These are phyloP conservation scores for Brachyopa scutellaris DNA, from an alignment of 2,888 invertebrate genomes.

Conservation along the genomic window DNA sequence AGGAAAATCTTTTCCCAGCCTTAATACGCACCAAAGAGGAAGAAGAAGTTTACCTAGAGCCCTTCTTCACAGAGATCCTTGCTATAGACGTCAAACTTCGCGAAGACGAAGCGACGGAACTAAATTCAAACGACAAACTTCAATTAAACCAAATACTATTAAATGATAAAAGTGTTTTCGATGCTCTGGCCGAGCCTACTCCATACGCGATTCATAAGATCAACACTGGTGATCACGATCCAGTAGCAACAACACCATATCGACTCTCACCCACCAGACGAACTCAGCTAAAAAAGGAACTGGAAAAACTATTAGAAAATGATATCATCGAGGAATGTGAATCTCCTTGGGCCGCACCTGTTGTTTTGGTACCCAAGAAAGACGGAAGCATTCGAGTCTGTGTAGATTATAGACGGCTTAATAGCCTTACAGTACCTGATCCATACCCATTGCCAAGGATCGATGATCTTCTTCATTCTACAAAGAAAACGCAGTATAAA, in stretches of 20 bases:
- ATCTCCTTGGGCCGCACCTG: conserved; percentile 42
- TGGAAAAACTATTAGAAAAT: conserved; percentile 74
- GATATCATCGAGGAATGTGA: conserved; percentile 66
- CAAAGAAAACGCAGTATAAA: conserved; percentile 21
- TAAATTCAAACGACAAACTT: neutral
- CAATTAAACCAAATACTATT: neutral
- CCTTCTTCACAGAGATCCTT: neutral
- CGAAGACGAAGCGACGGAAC: neutral
- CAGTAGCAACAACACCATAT: conserved; percentile 77
- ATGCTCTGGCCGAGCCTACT: neutral
- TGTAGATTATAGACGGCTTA: conserved; percentile 75
- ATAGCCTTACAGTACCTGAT: conserved; percentile 74
- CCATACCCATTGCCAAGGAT: conserved; percentile 78
- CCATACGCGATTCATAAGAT: conserved; percentile 73
- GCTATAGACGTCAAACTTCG: neutral
- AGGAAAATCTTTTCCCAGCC: neutral
- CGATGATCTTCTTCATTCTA: conserved; percentile 76
- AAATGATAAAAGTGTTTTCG: neutral
- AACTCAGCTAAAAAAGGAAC: conserved; percentile 65
- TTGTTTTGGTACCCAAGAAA: conserved; percentile 74
- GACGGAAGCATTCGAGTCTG: conserved; percentile 74
- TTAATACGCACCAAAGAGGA: neutral
- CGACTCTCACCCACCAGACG: conserved; percentile 74
- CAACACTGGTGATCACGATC: conserved; percentile 75
- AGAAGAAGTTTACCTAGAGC: neutral